Conservation (phyloP, 2,888 invertebrate genomes). For the Aphidius colemani region DNA sequence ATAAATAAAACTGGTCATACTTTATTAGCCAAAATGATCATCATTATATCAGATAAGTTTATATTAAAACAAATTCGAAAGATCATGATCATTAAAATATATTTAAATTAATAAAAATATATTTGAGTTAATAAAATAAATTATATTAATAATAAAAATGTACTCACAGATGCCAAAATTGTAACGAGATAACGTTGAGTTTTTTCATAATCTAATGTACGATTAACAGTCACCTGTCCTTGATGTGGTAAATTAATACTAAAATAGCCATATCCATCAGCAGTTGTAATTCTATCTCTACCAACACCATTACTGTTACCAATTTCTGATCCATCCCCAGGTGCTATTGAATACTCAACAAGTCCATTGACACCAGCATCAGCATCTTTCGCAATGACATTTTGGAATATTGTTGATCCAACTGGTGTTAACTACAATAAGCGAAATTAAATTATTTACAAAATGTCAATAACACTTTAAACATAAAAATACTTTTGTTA, state of each 20-base stretch:
- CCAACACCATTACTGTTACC: constrained; percentile 66
- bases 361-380: constrained; percentile 89
- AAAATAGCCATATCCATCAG: constrained; percentile 83
- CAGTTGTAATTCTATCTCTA: constrained; percentile 65
- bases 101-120: constrained; percentile 1
- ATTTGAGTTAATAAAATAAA: background rate
- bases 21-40: no score
- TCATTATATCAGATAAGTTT: background rate
- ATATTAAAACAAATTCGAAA: background rate
- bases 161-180: constrained; percentile 81
- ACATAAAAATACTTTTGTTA: background rate
- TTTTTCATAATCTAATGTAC: constrained; percentile 85
- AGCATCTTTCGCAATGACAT: constrained; percentile 77
- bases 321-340: constrained; percentile 66
- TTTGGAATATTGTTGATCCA: constrained; percentile 83
- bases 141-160: background rate
- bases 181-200: constrained; percentile 86
- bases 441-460: constrained; percentile 24
- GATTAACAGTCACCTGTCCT: constrained; percentile 84
- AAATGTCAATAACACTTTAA: background rate
- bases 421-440: constrained; percentile 79
- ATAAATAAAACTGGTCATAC: no score
- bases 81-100: background rate
- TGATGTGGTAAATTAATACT: constrained; percentile 86
- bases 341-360: constrained; percentile 83